Evolutionary conservation across 2,797 vertebrate genomes (phyloP).

Genomic region (Hirundo rustica): DNA sequence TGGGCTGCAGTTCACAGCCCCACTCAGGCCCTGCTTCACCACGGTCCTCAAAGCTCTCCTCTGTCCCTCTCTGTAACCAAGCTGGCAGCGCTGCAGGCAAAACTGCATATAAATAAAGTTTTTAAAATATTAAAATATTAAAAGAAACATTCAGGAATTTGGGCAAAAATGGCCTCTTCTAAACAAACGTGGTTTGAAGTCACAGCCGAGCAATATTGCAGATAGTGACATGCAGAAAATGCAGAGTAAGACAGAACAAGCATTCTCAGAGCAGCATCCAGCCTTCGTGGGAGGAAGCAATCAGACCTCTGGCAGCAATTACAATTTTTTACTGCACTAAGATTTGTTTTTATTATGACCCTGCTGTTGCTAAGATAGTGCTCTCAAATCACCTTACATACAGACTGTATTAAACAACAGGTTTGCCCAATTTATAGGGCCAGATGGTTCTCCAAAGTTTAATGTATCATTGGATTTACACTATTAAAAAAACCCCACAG

Average conservation of each 20-base stretch:
- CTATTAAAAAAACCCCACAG: neutral
- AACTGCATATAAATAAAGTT: neutral
- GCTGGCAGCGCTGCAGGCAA: neutral
- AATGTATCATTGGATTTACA: neutral
- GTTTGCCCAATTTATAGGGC: neutral
- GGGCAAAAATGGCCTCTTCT: neutral
- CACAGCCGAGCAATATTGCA: neutral
- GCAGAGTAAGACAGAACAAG: neutral
- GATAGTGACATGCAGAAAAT: neutral
- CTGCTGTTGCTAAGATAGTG: neutral
- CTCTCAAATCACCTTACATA: neutral
- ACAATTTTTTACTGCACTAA: neutral
- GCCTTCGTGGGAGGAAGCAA: neutral
- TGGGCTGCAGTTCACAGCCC: neutral
- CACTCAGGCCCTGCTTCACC: neutral
- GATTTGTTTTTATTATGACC: slow-evolving; percentile 25
- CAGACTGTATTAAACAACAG: neutral
- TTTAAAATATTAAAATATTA: neutral
- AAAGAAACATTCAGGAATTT: neutral
- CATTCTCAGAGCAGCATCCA: neutral
- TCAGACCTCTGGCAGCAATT: slow-evolving; percentile 31
- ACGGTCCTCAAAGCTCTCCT: neutral
- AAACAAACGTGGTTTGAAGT: neutral
- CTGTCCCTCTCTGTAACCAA: neutral
- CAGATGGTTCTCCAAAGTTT: neutral